Conservation (phyloP, 2,797 vertebrate species). For the Chrosomus eos region DNA sequence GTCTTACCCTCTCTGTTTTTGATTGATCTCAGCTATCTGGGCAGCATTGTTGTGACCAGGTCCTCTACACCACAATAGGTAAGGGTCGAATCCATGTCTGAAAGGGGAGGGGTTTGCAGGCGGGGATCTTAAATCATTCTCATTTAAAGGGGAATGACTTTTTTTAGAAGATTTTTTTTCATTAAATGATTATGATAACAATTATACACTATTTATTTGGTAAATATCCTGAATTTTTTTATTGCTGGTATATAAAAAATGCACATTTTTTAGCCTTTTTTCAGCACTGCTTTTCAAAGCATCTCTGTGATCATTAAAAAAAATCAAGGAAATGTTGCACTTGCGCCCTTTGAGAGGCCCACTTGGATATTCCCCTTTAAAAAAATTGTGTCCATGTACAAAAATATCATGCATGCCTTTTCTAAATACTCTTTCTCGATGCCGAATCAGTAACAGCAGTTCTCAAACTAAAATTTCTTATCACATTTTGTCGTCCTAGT, state of each 20-base stretch:
- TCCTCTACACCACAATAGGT: constrained; percentile 99
- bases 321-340: neutral
- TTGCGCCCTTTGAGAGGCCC: constrained; percentile 62
- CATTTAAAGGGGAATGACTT: constrained; percentile 94
- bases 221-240: neutral
- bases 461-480: constrained; percentile 81
- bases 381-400: constrained; percentile 90
- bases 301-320: neutral
- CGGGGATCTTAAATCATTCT: constrained; percentile 93
- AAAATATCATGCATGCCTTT: constrained; percentile 91
- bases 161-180: constrained; percentile 63
- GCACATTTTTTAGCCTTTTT: neutral
- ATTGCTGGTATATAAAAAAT: neutral
- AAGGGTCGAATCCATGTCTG: constrained; percentile 98
- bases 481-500: constrained; percentile 88
- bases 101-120: constrained; percentile 92
- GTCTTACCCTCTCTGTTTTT: constrained; percentile 99
- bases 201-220: neutral
- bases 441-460: constrained; percentile 80
- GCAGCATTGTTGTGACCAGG: constrained; percentile 99
- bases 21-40: constrained; percentile 99
- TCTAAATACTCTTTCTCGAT: constrained; percentile 82
- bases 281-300: constrained; percentile 1
- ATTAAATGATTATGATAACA: constrained; percentile 15
- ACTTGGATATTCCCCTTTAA: constrained; percentile 91